These are phyloP conservation scores for Acanthosepion lycidas DNA, from an alignment of 2,888 invertebrate genomes.

Conservation along the genomic window DNA sequence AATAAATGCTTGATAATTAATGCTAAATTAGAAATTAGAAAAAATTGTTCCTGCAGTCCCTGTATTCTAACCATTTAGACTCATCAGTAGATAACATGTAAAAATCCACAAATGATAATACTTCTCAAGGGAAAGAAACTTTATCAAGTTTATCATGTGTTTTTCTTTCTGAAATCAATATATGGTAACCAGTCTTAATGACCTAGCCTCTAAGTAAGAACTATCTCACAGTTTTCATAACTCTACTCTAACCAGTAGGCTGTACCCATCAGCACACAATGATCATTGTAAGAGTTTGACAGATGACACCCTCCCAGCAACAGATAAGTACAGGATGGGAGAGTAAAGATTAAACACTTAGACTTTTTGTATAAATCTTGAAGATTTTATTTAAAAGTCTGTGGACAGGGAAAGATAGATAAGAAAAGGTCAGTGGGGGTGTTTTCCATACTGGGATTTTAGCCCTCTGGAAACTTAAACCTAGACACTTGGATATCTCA, in stretches of 20 bases:
- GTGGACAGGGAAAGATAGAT: background rate
- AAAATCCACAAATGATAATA: background rate
- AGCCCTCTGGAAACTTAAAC: background rate
- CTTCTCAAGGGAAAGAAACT: background rate
- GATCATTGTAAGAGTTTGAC: background rate
- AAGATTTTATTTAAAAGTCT: constrained; percentile 8
- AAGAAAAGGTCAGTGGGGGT: constrained; percentile 4
- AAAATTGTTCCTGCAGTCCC: background rate
- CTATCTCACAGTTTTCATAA: background rate
- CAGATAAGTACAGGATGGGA: background rate
- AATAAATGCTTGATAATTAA: too few relatives aligned
- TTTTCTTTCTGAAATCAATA: background rate
- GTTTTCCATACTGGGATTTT: background rate
- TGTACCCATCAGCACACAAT: background rate
- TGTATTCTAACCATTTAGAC: background rate
- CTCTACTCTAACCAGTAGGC: background rate
- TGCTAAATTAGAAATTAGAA: background rate
- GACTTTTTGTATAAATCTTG: background rate
- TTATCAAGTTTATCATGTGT: background rate
- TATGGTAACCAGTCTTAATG: background rate
- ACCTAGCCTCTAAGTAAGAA: background rate
- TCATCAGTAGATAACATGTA: background rate
- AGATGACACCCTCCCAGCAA: constrained; percentile 33
- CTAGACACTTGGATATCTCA: background rate
- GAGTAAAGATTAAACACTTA: background rate